Percentiles rank a stretch among this genome's conserved stretches.
phyloP scores from a whole-genome alignment of 2,797 vertebrate species.

The Argyrosomus regius region DNA sequence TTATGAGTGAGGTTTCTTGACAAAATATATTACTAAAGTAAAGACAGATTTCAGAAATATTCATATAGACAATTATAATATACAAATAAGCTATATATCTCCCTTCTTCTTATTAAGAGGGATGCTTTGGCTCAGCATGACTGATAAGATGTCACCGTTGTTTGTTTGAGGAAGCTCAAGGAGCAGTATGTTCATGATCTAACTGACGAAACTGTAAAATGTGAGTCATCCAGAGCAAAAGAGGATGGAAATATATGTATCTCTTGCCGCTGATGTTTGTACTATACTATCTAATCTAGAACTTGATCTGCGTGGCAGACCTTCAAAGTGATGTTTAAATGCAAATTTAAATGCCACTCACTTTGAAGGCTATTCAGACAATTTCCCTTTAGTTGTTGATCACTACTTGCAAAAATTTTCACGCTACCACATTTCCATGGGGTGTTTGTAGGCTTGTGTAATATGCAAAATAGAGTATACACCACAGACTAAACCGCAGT shows the following conservation, averaged over 20 bases:
- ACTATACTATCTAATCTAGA: not conserved
- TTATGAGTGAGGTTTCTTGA: conserved; percentile 47
- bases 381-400: conserved; percentile 16
- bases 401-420: conserved; percentile 14
- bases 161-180: not conserved
- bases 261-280: not conserved
- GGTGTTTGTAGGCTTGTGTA: conserved; percentile 9
- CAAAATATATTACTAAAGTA: conserved; percentile 69
- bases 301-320: not conserved
- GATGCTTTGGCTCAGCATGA: conserved; percentile 11
- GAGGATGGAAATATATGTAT: not conserved
- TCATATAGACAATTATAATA: conserved; percentile 49
- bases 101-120: conserved; percentile 45
- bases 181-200: not conserved
- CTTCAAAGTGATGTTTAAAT: not conserved
- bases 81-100: not conserved
- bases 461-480: conserved; percentile 5
- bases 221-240: conserved; percentile 3
- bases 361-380: not conserved
- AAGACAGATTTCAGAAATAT: conserved; percentile 23
- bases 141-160: not conserved
- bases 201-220: not conserved
- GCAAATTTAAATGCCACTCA: not conserved
- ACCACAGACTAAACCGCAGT: not conserved
- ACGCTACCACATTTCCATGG: not conserved